Conservation (phyloP, 2,888 invertebrate genomes). For the Polydrusus tereticollis region DNA sequence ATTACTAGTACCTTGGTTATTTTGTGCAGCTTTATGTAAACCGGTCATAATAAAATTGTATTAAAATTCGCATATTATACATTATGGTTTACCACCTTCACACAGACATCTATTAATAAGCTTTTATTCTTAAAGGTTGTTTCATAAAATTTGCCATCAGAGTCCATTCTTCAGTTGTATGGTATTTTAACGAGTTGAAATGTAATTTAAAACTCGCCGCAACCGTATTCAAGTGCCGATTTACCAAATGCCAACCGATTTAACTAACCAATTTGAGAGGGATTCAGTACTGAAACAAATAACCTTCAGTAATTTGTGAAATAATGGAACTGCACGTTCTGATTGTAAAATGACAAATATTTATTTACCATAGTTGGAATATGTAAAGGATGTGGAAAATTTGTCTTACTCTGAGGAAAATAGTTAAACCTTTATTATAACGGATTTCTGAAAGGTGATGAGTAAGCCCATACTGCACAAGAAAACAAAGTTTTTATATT, state of each 20-base stretch:
- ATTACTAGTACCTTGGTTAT: too few relatives aligned
- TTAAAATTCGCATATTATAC: not conserved
- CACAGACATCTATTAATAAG: slow-evolving; percentile 23
- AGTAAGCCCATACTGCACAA: too few relatives aligned
- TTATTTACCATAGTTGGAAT: not conserved
- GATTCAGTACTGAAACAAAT: slow-evolving; percentile 41
- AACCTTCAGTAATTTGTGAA: slow-evolving; percentile 37
- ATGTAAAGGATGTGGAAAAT: slow-evolving; percentile 1
- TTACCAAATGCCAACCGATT: slow-evolving; percentile 45
- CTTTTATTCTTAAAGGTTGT: slow-evolving; percentile 24
- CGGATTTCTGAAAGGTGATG: too few relatives aligned
- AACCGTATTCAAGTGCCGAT: slow-evolving; percentile 33
- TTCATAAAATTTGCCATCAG: slow-evolving; percentile 42
- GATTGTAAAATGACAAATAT: slow-evolving; percentile 40
- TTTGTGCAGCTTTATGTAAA: too few relatives aligned
- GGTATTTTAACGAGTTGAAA: slow-evolving; percentile 45
- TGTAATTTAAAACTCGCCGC: slow-evolving; percentile 35
- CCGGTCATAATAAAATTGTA: too few relatives aligned
- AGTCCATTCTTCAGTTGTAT: slow-evolving; percentile 35
- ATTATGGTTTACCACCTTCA: slow-evolving; percentile 20
- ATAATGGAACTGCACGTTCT: slow-evolving; percentile 32
- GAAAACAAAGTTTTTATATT: too few relatives aligned
- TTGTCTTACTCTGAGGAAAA: not conserved
- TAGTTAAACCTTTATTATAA: not conserved
- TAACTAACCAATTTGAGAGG: slow-evolving; percentile 42